Evolutionary conservation across 2,888 invertebrate species (phyloP), one percentile per base, ranked within the genome.

Genomic region (Orchesellides sinensis): DNA sequence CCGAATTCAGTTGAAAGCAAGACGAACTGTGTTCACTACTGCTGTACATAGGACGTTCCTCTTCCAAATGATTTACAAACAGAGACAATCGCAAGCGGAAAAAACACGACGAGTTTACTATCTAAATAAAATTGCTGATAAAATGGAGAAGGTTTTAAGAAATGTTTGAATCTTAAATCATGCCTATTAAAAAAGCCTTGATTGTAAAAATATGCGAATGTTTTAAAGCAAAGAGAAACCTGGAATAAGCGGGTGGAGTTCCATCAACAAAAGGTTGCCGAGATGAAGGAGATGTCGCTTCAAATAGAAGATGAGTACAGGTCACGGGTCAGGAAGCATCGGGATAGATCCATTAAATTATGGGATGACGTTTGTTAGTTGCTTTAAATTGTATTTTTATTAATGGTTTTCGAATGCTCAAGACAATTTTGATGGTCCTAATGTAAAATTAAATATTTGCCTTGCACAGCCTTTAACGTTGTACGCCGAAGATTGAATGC

Each of bases 271-370:
- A 40, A 47, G 19, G 27, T 68, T 10, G 49, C 17, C 0, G 19
- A 61, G 14, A 14, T 69, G 59, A 59, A 19, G 32, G 21, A 45
- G 25, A 32, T 69, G 35, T 40, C 56, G n/a, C n/a, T 40, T 17
- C n/a, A 40, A n/a, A 5, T 56, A 32, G 77, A 63, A 21, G 27
- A 52, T 1, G 70, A 79, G 40, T 14, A n/a, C n/a, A n/a, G n/a
- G n/a, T n/a, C n/a, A n/a, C n/a, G n/a, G n/a, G n/a, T n/a, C n/a
- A n/a, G n/a, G n/a, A n/a, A n/a, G n/a, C n/a, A n/a, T n/a, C n/a
- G n/a, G n/a, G n/a, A n/a, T n/a, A 47, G 29, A 72, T 35, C 23
- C 27, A 23, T 2, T 3, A 65, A 5, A 4, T 10, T n/a, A n/a
- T 49, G 49, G n/a, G 10, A 17, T n/a, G 17, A n/a, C n/a, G n/a